A percentile compares a stretch with the other conserved stretches of the same genome.
Conservation (phyloP, 2,888 invertebrate genomes). For the Temnothorax rugatulus region DNA sequence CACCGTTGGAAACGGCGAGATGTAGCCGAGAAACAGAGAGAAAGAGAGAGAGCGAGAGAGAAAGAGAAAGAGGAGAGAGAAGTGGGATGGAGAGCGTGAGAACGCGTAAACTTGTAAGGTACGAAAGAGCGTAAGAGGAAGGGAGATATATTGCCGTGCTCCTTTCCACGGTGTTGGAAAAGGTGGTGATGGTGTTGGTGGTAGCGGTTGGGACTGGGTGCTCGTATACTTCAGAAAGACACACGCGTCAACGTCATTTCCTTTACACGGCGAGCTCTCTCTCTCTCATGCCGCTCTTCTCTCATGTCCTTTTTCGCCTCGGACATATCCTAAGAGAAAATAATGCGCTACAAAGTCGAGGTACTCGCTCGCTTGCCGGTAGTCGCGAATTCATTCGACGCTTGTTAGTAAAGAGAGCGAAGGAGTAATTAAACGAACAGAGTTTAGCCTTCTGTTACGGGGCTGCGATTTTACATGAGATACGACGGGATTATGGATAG, state of each 20-base stretch:
- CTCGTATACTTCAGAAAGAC: conserved; percentile 59
- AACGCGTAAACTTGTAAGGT: conserved; percentile 78
- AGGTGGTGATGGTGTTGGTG: conserved; percentile 29
- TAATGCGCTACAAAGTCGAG: conserved; percentile 44
- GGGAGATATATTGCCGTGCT: conserved; percentile 61
- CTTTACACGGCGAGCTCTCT: conserved; percentile 47
- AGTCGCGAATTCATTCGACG: conserved; percentile 35
- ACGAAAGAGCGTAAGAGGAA: conserved; percentile 63
- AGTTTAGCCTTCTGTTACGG: conserved; percentile 1
- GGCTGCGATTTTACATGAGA: not conserved
- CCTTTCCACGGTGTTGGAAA: conserved; percentile 73
- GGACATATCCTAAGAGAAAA: conserved; percentile 42
- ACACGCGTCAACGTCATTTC: conserved; percentile 73
- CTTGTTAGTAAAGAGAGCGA: conserved; percentile 34
- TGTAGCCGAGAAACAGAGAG: conserved; percentile 56
- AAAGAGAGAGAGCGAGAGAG: conserved; percentile 63
- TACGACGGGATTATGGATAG: not conserved
- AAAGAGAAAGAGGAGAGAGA: conserved; percentile 75
- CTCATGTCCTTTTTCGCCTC: conserved; percentile 32
- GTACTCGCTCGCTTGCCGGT: not conserved
- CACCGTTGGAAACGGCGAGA: conserved; percentile 38
- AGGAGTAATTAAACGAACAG: conserved; percentile 22
- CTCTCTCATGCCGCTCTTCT: conserved; percentile 4
- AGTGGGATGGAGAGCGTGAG: conserved; percentile 82
- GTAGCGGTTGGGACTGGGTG: conserved; percentile 36